Base-by-base conservation (phyloP, 2,797 vertebrate genomes). In the Pelodytes ibericus region DNA sequence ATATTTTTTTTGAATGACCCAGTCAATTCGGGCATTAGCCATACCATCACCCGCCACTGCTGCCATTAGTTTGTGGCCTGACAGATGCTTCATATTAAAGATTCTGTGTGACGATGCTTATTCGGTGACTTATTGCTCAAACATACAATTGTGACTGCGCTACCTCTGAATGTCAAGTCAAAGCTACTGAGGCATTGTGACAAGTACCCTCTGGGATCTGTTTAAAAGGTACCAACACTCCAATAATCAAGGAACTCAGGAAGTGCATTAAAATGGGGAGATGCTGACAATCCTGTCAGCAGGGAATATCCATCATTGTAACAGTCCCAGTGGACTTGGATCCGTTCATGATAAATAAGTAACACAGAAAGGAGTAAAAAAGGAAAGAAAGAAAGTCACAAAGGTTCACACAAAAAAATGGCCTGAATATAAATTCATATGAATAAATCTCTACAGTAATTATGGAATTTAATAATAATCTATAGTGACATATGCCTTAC, bases 171-270 rank as follows among this genome's bases (percentile, higher is more conserved):
- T 56, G 69, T 79, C 70, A 79, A 61, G 63, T 25, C 4, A 44
- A 67, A 73, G 58, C 56, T 53, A 68, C 63, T 73, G 76, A 79
- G 76, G 63, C 64, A 49, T 72, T 61, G 15, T 73, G 76, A 79
- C 70, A 79, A 36, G 56, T 57, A 39, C 41, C 76, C 76, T 73
- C 63, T 73, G 76, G 70, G 76, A 79, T 62, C 56, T 62, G 70
- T 68, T 73, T 73, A 79, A 68, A 72, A 73, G 63, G 70, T 56
- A 79, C 64, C 63, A 73, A 53, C 76, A 79, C 76, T 73, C 71
- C 70, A 62, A 73, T 63, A 58, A 63, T 63, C 71, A 79, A 61
- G 36, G 41, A 68, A 73, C 64, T 49, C 63, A 27, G 41, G 49
- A 78, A 78, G 76, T 62, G 63, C 63, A 78, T 78, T 78, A 72